Percentiles rank a stretch among this genome's conserved stretches.
Conservation (phyloP, 2,888 invertebrate species). For the Mactromeris polynyma region DNA sequence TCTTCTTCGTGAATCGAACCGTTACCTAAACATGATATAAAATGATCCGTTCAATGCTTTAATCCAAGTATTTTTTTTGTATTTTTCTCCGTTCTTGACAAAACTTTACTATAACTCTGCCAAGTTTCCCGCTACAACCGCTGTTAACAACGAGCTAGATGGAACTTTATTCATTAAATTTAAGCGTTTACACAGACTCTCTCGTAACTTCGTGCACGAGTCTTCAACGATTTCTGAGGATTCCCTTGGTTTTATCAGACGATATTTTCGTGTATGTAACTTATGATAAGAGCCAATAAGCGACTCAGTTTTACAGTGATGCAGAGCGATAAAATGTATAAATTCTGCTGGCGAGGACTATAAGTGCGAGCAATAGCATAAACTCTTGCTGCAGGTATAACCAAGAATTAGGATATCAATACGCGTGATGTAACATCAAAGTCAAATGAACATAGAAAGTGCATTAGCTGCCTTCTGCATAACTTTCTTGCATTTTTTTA, state of each 20-base stretch:
- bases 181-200: background rate
- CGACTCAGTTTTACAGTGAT: background rate
- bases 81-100: constrained; percentile 15
- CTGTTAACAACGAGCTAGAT: constrained; percentile 41
- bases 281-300: background rate
- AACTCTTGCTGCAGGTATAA: background rate
- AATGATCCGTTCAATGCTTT: background rate
- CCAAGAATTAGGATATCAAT: background rate
- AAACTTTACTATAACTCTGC: constrained; percentile 26
- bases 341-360: background rate
- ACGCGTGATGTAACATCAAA: no score
- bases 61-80: no score
- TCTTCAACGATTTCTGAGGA: background rate
- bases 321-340: background rate
- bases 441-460: no score
- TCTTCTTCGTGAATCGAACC: background rate
- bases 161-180: background rate
- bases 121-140: constrained; percentile 42
- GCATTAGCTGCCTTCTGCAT: no score
- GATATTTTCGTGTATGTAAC: background rate
- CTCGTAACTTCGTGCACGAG: background rate
- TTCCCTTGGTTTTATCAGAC: background rate
- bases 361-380: background rate
- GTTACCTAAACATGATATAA: background rate
- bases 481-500: background rate